These are phyloP conservation scores for Orientallactaga sibirica DNA, from an alignment of 2,797 vertebrate genomes.

Conservation along the genomic window DNA sequence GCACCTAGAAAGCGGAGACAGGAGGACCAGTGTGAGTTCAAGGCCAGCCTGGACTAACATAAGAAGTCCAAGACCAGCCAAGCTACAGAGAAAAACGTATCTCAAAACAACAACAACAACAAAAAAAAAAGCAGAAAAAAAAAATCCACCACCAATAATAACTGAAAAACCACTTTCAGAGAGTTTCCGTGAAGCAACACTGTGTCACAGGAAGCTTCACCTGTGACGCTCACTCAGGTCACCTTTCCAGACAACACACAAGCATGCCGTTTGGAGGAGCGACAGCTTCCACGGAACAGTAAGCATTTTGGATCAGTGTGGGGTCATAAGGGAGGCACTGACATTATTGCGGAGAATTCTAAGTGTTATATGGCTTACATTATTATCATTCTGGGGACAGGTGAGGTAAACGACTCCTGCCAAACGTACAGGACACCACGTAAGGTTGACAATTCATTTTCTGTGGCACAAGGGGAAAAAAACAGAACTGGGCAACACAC, in stretches of 20 bases:
- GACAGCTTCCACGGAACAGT: not conserved
- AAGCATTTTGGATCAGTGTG: conserved; percentile 10
- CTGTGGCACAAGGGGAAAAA: conserved; percentile 71
- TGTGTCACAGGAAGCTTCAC: not conserved
- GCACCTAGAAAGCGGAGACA: not conserved
- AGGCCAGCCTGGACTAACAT: not conserved
- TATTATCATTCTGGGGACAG: conserved; percentile 84
- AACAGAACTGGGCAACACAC: conserved; percentile 75
- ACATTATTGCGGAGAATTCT: conserved; percentile 79
- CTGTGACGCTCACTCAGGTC: not conserved
- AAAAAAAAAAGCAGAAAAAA: not conserved
- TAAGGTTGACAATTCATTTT: conserved; percentile 80
- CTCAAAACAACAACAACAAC: not conserved
- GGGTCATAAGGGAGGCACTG: conserved; percentile 80
- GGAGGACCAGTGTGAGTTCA: not conserved
- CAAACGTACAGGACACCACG: conserved; percentile 79
- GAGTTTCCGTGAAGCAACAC: conserved; percentile 23
- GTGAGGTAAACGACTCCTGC: conserved; percentile 77
- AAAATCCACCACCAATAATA: not conserved
- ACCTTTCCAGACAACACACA: conserved; percentile 11
- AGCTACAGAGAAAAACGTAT: not conserved
- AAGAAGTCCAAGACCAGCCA: not conserved
- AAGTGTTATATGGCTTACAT: conserved; percentile 84
- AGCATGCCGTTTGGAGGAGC: conserved; percentile 3
- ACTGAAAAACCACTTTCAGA: not conserved